Evolutionary conservation across 2,888 invertebrate genomes (phyloP), one percentile per base, ranked within the genome.

Genomic region (Xestia rhomboidea): DNA sequence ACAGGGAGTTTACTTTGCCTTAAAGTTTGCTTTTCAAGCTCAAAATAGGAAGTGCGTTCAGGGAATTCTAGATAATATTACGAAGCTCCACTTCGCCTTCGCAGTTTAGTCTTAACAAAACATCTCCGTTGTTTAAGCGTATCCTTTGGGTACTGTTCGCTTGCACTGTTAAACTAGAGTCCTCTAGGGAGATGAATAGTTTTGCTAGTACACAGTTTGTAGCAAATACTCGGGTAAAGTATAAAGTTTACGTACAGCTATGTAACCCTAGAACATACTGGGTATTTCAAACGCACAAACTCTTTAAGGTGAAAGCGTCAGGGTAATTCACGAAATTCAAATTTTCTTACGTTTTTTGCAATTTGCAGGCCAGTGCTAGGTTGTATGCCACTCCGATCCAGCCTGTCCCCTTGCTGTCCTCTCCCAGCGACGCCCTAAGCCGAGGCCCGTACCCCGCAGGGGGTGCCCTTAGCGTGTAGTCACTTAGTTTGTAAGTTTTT

Each of bases 111-210:
- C 54, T 41, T 6, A 24, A 13, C 38, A 21, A 38, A 76, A 41
- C 27, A 49, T 64, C 44, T 38, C 2, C 0, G 49, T 49, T 67
- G 66, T 38, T 67, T 64, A 34, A 57, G 8, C 34, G 7, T 6
- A 44, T 68, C 82, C 68, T 68, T 66, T 34, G 82, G 77, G 49
- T 15, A 64, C 38, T 64, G 68, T 57, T 79, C 49, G 34, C 41
- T 67, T 70, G 41, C 30, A 34, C 27, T 46, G 34, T 44, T 77
- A 49, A 70, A 77, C 66, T 71, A 41, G 63, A 68, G 24, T 0
- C 8, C 41, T 57, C 62, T 46, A 46, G 63, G 27, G 83, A 76
- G 8, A 11, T 27, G 6, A 24, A 44, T 24, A 44, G 60, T 73
- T 62, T 49, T 27, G n/a, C 30, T 41, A 10, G 11, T 44, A 34